Evolutionary conservation across 2,888 invertebrate genomes (phyloP).

Genomic region (Ctenicera cuprea): DNA sequence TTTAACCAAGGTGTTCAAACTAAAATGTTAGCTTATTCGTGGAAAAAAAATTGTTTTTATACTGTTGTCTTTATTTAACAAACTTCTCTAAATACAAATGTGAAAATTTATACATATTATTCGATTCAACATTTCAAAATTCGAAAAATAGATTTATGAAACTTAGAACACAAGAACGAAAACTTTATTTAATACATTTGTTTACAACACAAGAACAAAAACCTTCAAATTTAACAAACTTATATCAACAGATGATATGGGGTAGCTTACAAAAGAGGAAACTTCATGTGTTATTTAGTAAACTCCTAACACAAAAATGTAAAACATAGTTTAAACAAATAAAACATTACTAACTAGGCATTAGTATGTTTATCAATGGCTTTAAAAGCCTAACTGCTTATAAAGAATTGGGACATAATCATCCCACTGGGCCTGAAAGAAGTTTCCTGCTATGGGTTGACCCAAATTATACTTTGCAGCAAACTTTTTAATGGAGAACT

Average conservation of each 20-base stretch:
- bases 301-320: background rate
- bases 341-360: background rate
- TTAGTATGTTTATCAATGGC: background rate
- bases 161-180: no score
- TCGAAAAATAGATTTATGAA: no score
- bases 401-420: constrained; percentile 73
- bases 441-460: constrained; percentile 78
- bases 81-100: constrained; percentile 8
- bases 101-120: background rate
- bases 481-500: constrained; percentile 76
- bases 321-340: background rate
- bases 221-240: no score
- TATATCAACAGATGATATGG: no score
- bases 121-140: background rate
- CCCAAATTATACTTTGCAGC: constrained; percentile 77
- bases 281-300: no score
- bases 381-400: constrained; percentile 47
- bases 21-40: no score
- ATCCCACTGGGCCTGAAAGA: constrained; percentile 78
- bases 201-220: no score
- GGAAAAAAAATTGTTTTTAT: no score
- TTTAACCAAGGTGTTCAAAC: no score
- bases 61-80: constrained; percentile 1
- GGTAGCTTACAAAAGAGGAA: no score
- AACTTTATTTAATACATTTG: no score